These are phyloP conservation scores for Chorisops tibialis DNA, from an alignment of 2,888 invertebrate species.

Conservation along the genomic window DNA sequence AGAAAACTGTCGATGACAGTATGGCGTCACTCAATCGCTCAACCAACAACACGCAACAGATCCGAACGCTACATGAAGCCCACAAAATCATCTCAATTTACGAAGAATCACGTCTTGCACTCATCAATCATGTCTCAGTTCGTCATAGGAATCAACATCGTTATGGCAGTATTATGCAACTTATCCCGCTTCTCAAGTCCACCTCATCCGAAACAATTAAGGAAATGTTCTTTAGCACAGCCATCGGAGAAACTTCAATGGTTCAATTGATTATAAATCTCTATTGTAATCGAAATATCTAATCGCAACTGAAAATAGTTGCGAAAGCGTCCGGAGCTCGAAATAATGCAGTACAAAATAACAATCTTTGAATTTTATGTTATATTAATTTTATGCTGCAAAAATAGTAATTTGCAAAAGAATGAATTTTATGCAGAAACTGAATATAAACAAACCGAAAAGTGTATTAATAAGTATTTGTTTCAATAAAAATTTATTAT, in stretches of 20 bases:
- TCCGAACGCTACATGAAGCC: slow-evolving; percentile 54
- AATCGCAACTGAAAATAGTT: too few relatives aligned
- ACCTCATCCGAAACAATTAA: slow-evolving; percentile 70
- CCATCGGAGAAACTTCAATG: slow-evolving; percentile 76
- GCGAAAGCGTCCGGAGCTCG: too few relatives aligned
- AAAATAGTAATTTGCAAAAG: too few relatives aligned
- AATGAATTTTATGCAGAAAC: too few relatives aligned
- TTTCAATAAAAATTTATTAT: too few relatives aligned
- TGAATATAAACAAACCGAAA: too few relatives aligned
- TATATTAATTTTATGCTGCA: too few relatives aligned
- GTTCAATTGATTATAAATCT: slow-evolving; percentile 79
- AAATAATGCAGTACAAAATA: too few relatives aligned
- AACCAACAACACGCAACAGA: slow-evolving; percentile 45
- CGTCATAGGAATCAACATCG: slow-evolving; percentile 67
- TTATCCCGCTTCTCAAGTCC: slow-evolving; percentile 63
- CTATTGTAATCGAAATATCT: slow-evolving; percentile 34
- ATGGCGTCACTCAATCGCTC: slow-evolving; percentile 39
- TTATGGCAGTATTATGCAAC: slow-evolving; percentile 69
- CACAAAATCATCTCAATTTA: slow-evolving; percentile 67
- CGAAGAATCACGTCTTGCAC: slow-evolving; percentile 50
- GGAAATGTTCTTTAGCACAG: slow-evolving; percentile 78
- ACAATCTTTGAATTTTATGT: too few relatives aligned
- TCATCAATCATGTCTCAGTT: slow-evolving; percentile 57
- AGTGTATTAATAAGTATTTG: too few relatives aligned
- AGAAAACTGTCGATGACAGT: slow-evolving; percentile 59